These are phyloP conservation scores for Pomatorhinus ruficollis DNA, from an alignment of 2,113 vertebrate genomes.

Conservation along the genomic window DNA sequence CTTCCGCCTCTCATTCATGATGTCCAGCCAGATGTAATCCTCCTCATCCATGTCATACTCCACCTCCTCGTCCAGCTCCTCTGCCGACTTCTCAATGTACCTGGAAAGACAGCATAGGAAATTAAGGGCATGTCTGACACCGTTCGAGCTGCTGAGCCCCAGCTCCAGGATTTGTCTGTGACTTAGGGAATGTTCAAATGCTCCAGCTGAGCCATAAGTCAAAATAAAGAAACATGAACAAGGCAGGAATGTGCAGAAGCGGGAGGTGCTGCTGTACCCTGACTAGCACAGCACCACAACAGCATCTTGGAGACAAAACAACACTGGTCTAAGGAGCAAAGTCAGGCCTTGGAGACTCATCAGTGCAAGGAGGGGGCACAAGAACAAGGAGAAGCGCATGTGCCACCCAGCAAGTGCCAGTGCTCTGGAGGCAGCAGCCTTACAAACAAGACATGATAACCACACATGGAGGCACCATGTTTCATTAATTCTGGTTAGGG, in stretches of 20 bases:
- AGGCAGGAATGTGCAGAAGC: not conserved
- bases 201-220: not conserved
- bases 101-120: slow-evolving; percentile 56
- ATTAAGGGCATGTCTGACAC: not conserved
- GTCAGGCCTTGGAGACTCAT: not conserved
- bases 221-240: not conserved
- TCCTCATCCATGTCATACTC: slow-evolving; percentile 99
- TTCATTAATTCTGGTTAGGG: not conserved
- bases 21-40: slow-evolving; percentile 98
- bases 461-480: accelerated
- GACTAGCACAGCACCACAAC: accelerated
- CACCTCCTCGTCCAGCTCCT: slow-evolving; percentile 97
- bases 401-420: not conserved
- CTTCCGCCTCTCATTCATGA: slow-evolving; percentile 96
- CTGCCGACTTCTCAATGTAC: slow-evolving; percentile 97
- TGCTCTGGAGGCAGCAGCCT: not conserved
- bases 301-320: not conserved
- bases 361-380: not conserved
- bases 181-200: not conserved
- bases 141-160: not conserved
- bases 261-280: not conserved
- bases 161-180: not conserved
- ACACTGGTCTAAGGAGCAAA: not conserved
- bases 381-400: no score
- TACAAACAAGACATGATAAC: not conserved